Percentiles rank a stretch among this genome's conserved stretches.
Conservation (phyloP, 1,140 invertebrate species). For the Drosophila hydei region DNA sequence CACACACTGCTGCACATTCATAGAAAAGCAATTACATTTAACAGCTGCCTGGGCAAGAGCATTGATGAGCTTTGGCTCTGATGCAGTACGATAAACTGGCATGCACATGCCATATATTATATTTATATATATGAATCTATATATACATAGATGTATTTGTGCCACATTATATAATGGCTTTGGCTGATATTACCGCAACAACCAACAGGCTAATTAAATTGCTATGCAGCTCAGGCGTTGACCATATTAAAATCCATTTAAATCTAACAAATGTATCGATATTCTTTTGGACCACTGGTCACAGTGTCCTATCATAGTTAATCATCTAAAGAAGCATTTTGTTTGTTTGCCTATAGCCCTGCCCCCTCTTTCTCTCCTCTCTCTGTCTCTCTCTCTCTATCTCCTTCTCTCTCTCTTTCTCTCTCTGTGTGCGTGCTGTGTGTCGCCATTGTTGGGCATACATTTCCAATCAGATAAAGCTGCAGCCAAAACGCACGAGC, state of each 20-base stretch:
- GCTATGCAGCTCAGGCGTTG: slow-evolving; percentile 48
- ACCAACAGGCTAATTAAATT: slow-evolving; percentile 63
- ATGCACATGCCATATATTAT: slow-evolving; percentile 2
- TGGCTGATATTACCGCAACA: slow-evolving; percentile 52
- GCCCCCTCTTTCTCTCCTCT: slow-evolving; percentile 5
- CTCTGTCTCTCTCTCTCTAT: slow-evolving; percentile 7
- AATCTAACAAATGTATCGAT: slow-evolving; percentile 61
- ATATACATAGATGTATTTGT: background rate
- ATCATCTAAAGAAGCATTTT: slow-evolving; percentile 75
- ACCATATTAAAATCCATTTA: slow-evolving; percentile 77
- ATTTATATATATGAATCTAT: background rate
- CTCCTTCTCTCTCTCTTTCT: slow-evolving; percentile 6
- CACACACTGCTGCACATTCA: background rate
- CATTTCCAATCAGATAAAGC: slow-evolving; percentile 76
- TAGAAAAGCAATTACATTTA: slow-evolving; percentile 76
- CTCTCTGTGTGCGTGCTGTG: slow-evolving; percentile 42
- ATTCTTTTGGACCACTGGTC: slow-evolving; percentile 33
- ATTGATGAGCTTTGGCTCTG: slow-evolving; percentile 66
- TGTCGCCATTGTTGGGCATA: slow-evolving; percentile 75
- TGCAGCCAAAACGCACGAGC: slow-evolving; percentile 64
- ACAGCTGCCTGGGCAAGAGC: slow-evolving; percentile 46
- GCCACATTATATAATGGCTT: slow-evolving; percentile 17
- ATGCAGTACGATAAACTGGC: slow-evolving; percentile 62
- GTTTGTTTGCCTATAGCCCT: too few relatives aligned
- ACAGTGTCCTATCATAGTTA: slow-evolving; percentile 68